Evolutionary conservation across 2,888 invertebrate genomes (phyloP).

Genomic region (Nomada hirtipes): DNA sequence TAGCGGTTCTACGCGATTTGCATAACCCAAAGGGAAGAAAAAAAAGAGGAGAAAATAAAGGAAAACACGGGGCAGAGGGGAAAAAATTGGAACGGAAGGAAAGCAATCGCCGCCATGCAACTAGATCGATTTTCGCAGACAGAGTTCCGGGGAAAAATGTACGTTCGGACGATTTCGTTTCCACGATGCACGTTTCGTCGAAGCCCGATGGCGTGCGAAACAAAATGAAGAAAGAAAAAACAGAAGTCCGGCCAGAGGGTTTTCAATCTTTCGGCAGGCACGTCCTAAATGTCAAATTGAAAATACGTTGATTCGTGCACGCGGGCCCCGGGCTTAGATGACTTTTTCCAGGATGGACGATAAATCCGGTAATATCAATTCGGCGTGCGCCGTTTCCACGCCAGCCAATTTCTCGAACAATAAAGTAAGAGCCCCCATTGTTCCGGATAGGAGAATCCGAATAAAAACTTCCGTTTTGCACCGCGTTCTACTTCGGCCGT

Average conservation of each 20-base stretch:
- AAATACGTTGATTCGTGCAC: slow-evolving; percentile 8
- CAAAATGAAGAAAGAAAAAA: slow-evolving; percentile 23
- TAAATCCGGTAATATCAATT: slow-evolving; percentile 44
- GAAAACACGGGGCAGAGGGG: not conserved
- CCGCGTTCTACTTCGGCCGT: slow-evolving; percentile 1
- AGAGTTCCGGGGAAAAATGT: not conserved
- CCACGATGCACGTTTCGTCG: not conserved
- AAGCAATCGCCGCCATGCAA: not conserved
- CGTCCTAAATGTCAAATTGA: slow-evolving; percentile 36
- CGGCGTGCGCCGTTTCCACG: slow-evolving; percentile 37
- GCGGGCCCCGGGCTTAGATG: slow-evolving; percentile 1
- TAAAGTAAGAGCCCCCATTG: slow-evolving; percentile 54
- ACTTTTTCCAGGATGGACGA: slow-evolving; percentile 39
- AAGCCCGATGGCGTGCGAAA: slow-evolving; percentile 23
- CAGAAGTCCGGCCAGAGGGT: not conserved
- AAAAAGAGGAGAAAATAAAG: not conserved
- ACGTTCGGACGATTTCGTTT: not conserved
- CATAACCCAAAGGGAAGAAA: not conserved
- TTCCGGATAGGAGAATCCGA: slow-evolving; percentile 37
- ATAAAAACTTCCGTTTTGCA: slow-evolving; percentile 44
- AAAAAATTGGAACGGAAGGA: not conserved
- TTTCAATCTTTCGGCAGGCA: not conserved
- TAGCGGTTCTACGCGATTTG: not conserved
- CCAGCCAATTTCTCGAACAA: slow-evolving; percentile 46
- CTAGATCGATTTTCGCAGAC: slow-evolving; percentile 12